Base-by-base conservation (phyloP, 2,113 vertebrate species). In the Ursus arctos region DNA sequence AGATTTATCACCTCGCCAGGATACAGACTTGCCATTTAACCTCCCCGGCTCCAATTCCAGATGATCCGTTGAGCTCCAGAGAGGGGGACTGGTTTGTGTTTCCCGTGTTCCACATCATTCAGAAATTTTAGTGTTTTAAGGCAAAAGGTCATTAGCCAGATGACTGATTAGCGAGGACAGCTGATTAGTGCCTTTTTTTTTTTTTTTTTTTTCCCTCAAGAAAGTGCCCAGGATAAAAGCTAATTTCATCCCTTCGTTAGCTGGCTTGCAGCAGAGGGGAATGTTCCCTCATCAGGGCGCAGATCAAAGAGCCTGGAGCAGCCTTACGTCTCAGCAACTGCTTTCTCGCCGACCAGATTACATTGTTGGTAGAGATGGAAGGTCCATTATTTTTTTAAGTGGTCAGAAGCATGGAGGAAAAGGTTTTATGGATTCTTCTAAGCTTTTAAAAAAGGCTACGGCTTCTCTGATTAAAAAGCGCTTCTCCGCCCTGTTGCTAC, bases 171-270 rank as follows among this genome's bases (percentile, higher is more conserved):
- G 99, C 98, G 98, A 99, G 99, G 99, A 99, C 99, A 99, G 99
- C 99, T 99, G 99, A 99, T 99, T 99, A 99, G 99, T 97, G 99
- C 98, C 94, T 98, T 97, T 95, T 98, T 99, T 99, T 99, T 98
- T 36, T 36, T 61, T 61, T 61, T 61, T 28, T 63, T 67, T 16
- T 18, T 3, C 6, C 12, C 14, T 98, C 98, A 99, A 98, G 99
- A 99, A 99, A 99, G 99, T 99, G 99, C 99, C 98, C 99, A 98
- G 98, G 99, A 99, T 99, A 99, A 99, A 99, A 99, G 99, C 98
- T 99, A 99, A 99, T 99, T 99, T 99, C 99, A 99, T 99, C 99
- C 99, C 99, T 99, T 99, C 99, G 99, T 99, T 99, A 99, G 99
- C 99, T 99, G 98, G 98, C 98, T 99, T 98, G 99, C 98, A 99